Base-by-base conservation (phyloP, 2,888 invertebrate species). In the Drosophila atripex region DNA sequence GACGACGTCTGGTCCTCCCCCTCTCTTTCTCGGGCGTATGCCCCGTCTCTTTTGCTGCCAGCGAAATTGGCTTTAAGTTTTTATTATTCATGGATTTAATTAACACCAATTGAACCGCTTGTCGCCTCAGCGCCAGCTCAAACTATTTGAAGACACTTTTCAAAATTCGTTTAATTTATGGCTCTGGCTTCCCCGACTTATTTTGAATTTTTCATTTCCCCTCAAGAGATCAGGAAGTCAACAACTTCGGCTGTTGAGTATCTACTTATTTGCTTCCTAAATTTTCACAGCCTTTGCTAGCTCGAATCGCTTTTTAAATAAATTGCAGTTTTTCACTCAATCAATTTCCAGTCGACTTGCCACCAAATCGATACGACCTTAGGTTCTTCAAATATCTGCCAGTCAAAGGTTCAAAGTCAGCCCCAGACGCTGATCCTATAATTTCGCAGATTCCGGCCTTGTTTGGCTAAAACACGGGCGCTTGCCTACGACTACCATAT, bases 91-190 rank as follows among this genome's bases (percentile, higher is more conserved):
- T 90, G 90, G 91, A 91, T 91, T 91, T 91, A 91, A 91, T 91
- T 91, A 91, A 91, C 91, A 90, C 90, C 91, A 91, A 91, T 91
- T 91, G 91, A 91, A 90, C 91, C 91, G 91, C 90, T 89, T 91
- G 90, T 90, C 89, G 80, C 65, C 66, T 75, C 72, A 71, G 47
- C 61, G 47, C 60, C 61, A 47, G 39, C 47, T 66, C 73, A 73
- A 68, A 73, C 75, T 72, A 66, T 79, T 79, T 86, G 73, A 74
- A 76, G 83, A 77, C 75, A 80, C 74, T 84, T 88, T 73, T 30
- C 55, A 73, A 66, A 54, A 58, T 50, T 53, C 56, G 59, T 39
- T 73, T 88, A 78, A 89, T 87, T 89, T 87, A 87, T 89, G 52
- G 74, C 71, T 45, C 46, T 16, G n/a, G 32, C 25, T 32, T 47